Evolutionary conservation across 2,888 invertebrate species (phyloP), one percentile per base, ranked within the genome.

Genomic region (Pterostichus madidus): DNA sequence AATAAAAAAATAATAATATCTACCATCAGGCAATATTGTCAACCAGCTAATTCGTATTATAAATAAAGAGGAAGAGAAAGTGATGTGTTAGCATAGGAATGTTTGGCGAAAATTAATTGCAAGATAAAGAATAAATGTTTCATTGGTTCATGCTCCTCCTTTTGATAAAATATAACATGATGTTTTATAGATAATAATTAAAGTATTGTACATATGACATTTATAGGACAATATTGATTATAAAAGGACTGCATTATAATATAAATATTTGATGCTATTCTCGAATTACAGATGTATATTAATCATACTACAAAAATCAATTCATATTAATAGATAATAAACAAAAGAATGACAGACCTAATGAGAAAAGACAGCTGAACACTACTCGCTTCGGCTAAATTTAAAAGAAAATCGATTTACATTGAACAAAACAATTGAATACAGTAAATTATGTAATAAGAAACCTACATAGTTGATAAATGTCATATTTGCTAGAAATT

Each of bases 341-440:
- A 64, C 35, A 31, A n/a, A 8, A 32, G 64, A 64, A 64, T 64
- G 13, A 64, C 64, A 17, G 31, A 2, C 35, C 64, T 32, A 64
- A 64, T 64, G 64, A 35, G 64, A 64, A 64, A 10, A 64, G 31
- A 31, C 64, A 64, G 64, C 24, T 64, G 64, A 64, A 31, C 5
- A 8, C 8, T 64, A 31, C 0, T 24, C n/a, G 44, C 11, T 10
- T 44, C 2, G 11, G 11, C 2, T 49, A 1, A 39, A 39, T 31
- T 64, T 10, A 64, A 64, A 64, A 64, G 24, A 64, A 15, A 32
- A 64, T 64, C 64, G 64, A 64, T 59, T 24, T 64, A 0, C 32
- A 64, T 35, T n/a, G 3, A 64, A 64, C 17, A 24, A 32, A 31
- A 59, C 17, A 31, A 11, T 59, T 64, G n/a, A 31, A 35, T 59